These are phyloP conservation scores for Connochaetes taurinus DNA, from an alignment of 2,113 vertebrate genomes.

Conservation along the genomic window DNA sequence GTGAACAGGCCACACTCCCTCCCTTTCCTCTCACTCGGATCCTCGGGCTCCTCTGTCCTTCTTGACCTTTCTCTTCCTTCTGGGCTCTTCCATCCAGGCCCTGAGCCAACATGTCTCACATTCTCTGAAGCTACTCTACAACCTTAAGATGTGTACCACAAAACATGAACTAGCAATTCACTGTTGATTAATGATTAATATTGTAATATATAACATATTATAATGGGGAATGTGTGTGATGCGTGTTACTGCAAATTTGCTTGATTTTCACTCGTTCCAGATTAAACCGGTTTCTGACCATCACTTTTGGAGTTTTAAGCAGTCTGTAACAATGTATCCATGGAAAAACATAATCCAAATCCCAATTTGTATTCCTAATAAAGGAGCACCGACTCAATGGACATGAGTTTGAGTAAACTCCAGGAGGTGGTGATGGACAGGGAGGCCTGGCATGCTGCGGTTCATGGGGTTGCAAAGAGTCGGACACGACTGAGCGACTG, in stretches of 20 bases:
- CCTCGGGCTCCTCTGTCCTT: not conserved
- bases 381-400: not conserved
- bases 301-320: not conserved
- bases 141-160: not conserved
- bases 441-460: no score
- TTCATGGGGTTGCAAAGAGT: no score
- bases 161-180: not conserved
- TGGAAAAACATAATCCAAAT: not conserved
- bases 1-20: rapidly evolving
- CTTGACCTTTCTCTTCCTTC: not conserved
- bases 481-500: no score
- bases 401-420: no score
- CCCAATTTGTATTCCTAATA: not conserved
- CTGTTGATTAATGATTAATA: not conserved
- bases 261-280: not conserved
- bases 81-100: not conserved
- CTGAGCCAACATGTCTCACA: not conserved
- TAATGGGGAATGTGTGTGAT: not conserved
- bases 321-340: not conserved
- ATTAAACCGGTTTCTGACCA: not conserved
- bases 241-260: not conserved
- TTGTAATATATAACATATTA: not conserved
- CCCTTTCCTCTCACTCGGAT: not conserved
- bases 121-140: not conserved
- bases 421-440: no score